Conservation (phyloP, 2,113 vertebrate genomes). For the Prionailurus viverrinus region DNA sequence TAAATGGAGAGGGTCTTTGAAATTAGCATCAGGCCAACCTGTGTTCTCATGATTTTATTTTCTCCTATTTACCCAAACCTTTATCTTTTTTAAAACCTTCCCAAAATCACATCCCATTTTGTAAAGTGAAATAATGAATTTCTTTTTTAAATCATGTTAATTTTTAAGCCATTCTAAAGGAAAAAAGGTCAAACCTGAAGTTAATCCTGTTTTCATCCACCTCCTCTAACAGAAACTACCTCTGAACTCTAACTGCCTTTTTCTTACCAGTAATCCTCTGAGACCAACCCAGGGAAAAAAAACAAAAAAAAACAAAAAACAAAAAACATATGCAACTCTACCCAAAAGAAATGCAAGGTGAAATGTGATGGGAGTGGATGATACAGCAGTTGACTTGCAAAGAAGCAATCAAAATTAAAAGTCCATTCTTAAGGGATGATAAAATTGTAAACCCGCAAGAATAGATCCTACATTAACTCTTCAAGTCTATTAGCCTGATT, state of each 20-base stretch:
- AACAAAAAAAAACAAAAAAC: background rate
- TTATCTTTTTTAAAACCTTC: background rate
- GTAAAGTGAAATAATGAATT: background rate
- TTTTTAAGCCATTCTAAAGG: conserved; percentile 8
- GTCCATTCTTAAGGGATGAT: background rate
- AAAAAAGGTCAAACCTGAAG: conserved; percentile 29
- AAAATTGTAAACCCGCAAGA: background rate
- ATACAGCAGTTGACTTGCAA: background rate
- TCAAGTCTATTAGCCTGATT: background rate
- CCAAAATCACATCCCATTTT: background rate
- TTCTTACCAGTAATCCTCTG: background rate
- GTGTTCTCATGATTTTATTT: background rate
- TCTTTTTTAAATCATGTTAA: background rate
- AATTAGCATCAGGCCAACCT: background rate
- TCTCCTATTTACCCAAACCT: background rate
- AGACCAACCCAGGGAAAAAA: background rate
- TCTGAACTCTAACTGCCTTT: background rate
- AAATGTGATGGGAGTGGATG: background rate
- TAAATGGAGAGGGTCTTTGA: background rate
- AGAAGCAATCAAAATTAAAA: conserved; percentile 19
- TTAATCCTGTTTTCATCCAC: background rate
- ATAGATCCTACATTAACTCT: background rate
- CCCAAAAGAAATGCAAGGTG: background rate
- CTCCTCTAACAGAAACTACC: conserved; percentile 43
- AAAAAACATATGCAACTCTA: background rate